phyloP scores from a whole-genome alignment of 2,113 vertebrate species.

The Catagonus wagneri region DNA sequence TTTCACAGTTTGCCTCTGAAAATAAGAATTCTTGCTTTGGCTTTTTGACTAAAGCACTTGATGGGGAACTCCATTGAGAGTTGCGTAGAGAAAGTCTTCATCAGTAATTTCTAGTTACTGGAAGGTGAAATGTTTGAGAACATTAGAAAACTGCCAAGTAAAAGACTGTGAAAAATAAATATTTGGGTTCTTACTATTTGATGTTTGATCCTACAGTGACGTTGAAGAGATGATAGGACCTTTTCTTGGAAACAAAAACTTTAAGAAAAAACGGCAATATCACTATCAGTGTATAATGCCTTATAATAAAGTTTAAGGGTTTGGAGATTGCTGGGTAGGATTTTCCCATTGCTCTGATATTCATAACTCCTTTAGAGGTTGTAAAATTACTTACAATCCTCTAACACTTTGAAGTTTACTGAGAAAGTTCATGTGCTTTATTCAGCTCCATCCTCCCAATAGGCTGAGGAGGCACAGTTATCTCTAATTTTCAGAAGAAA shows the following conservation, averaged over 20 bases:
- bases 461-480: not conserved
- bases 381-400: not conserved
- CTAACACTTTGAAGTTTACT: not conserved
- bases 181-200: conserved; percentile 2
- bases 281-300: not conserved
- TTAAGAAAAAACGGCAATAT: not conserved
- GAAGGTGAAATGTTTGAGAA: conserved; percentile 1
- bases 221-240: not conserved
- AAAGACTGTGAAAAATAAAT: not conserved
- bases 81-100: not conserved
- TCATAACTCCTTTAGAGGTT: not conserved
- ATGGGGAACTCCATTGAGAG: not conserved
- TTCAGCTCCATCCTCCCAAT: not conserved
- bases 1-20: conserved; percentile 36
- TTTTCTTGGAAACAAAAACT: conserved; percentile 44
- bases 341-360: not conserved
- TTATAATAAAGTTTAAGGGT: not conserved
- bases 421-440: not conserved
- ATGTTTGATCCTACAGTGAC: not conserved
- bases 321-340: not conserved
- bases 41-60: not conserved
- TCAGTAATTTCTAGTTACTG: not conserved
- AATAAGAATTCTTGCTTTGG: not conserved
- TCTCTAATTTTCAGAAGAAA: conserved; percentile 40
- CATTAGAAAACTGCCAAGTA: not conserved